These are phyloP conservation scores for Drosophila albomicans DNA, from an alignment of 1,140 invertebrate genomes.

Conservation along the genomic window DNA sequence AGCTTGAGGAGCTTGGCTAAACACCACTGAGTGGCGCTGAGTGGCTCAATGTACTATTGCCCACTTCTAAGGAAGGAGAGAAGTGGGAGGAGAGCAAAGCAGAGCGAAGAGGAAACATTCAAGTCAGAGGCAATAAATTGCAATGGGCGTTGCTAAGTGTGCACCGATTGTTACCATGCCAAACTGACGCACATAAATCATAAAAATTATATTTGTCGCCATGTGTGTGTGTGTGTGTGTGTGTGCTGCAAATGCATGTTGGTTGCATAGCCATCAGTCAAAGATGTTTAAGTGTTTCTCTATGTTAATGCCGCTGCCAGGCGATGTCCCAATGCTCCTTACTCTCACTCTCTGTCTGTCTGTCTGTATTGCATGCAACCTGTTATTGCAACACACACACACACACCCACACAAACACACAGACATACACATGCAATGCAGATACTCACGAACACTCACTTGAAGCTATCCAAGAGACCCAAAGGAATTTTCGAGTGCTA, in stretches of 20 bases:
- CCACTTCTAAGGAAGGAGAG: too few relatives aligned
- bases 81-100: background rate
- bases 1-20: slow-evolving; percentile 17
- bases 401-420: background rate
- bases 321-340: slow-evolving; percentile 6
- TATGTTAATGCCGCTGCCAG: slow-evolving; percentile 65
- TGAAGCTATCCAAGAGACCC: slow-evolving; percentile 54
- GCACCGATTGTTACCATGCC: slow-evolving; percentile 52
- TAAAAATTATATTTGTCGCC: slow-evolving; percentile 45
- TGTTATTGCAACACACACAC: slow-evolving; percentile 47
- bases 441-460: slow-evolving; percentile 51
- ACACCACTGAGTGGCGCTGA: background rate
- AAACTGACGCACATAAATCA: slow-evolving; percentile 54
- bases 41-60: background rate
- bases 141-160: slow-evolving; percentile 59
- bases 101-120: background rate
- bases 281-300: slow-evolving; percentile 77
- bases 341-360: background rate
- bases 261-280: slow-evolving; percentile 69
- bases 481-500: slow-evolving; percentile 77
- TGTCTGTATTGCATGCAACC: slow-evolving; percentile 31
- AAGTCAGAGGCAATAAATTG: slow-evolving; percentile 58
- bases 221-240: slow-evolving; percentile 7
- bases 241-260: slow-evolving; percentile 57
- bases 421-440: background rate